These are phyloP conservation scores for Syrista parreyssii DNA, from an alignment of 2,888 invertebrate genomes.

Conservation along the genomic window DNA sequence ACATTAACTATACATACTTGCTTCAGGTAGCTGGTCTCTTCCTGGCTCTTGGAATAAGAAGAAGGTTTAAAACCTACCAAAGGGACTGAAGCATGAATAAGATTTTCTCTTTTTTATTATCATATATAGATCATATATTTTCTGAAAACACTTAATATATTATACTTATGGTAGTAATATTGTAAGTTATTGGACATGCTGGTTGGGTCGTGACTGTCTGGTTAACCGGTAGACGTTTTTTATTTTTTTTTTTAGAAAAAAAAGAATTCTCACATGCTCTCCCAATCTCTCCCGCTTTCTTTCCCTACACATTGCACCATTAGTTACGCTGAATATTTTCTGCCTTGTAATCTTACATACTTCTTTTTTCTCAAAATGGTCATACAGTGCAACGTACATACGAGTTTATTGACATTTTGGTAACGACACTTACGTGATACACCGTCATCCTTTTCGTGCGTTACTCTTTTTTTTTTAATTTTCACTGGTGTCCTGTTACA, in stretches of 20 bases:
- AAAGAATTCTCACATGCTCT: neutral
- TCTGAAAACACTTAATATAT: conserved; percentile 61
- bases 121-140: conserved; percentile 62
- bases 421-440: conserved; percentile 23
- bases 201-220: conserved; percentile 35
- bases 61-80: conserved; percentile 34
- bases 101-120: conserved; percentile 56
- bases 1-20: neutral
- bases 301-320: neutral
- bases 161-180: conserved; percentile 58
- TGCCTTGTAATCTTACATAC: neutral
- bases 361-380: neutral
- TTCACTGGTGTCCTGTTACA: neutral
- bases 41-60: conserved; percentile 39
- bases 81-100: neutral
- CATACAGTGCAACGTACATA: neutral
- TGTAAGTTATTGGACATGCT: conserved; percentile 55
- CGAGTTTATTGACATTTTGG: conserved; percentile 33
- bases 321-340: neutral
- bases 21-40: conserved; percentile 35
- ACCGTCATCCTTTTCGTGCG: conserved; percentile 3
- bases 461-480: neutral
- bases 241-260: neutral
- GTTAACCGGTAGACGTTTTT: conserved; percentile 27
- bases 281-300: neutral